phyloP scores from a whole-genome alignment of 1,140 invertebrate species.

The Ceratina japonica region DNA sequence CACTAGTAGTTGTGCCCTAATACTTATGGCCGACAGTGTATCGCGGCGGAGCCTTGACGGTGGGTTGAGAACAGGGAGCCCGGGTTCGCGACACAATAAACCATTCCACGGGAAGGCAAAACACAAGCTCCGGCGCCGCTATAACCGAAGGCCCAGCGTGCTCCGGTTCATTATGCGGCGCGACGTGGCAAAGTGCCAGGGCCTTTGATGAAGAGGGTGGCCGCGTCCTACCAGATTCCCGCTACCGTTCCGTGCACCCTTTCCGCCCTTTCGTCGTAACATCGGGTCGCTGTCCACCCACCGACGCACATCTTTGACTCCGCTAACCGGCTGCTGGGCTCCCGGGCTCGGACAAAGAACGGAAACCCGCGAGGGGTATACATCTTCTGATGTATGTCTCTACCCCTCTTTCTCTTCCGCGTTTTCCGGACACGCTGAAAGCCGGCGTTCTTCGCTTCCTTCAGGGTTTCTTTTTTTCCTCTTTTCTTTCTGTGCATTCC shows the following conservation, averaged over 20 bases:
- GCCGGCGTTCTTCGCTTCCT: not conserved
- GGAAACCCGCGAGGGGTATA: not conserved
- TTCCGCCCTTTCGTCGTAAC: slow-evolving; percentile 63
- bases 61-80: not conserved
- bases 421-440: not conserved
- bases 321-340: not conserved
- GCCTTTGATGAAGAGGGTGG: slow-evolving; percentile 75
- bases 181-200: slow-evolving; percentile 77
- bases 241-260: slow-evolving; percentile 44
- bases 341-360: not conserved
- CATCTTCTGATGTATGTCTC: not conserved
- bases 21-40: slow-evolving; percentile 24
- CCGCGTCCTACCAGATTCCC: slow-evolving; percentile 56
- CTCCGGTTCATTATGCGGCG: slow-evolving; percentile 77
- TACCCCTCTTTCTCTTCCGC: not conserved
- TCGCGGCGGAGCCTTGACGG: slow-evolving; percentile 31
- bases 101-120: slow-evolving; percentile 73
- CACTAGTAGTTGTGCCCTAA: no score
- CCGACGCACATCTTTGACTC: slow-evolving; percentile 43
- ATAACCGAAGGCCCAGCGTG: slow-evolving; percentile 74
- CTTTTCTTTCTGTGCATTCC: no score
- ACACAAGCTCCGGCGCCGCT: slow-evolving; percentile 67
- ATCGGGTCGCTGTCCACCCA: slow-evolving; percentile 44
- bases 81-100: slow-evolving; percentile 69
- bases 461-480: no score